Percentiles rank a stretch among this genome's conserved stretches.
phyloP scores from a whole-genome alignment of 2,797 vertebrate species.

The Pogonophryne albipinna region DNA sequence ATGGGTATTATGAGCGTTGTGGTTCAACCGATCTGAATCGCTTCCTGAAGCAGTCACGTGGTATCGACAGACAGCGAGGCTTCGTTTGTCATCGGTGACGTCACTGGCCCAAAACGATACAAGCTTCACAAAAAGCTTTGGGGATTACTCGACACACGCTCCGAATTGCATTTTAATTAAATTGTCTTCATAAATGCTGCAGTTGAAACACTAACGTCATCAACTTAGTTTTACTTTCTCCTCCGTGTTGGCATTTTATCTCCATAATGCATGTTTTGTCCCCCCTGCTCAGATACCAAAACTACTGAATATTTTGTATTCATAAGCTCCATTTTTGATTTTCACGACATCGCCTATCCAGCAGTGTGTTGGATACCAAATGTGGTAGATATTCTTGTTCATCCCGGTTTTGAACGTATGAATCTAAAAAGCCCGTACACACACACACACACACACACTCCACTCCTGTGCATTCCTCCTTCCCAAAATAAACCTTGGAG shows the following conservation, averaged over 20 bases:
- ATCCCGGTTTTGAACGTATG: conserved; percentile 33
- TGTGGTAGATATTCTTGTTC: conserved; percentile 31
- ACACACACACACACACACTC: background rate
- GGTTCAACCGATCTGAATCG: no score
- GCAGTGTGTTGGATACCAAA: background rate
- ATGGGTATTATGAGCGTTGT: no score
- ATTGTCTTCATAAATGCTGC: background rate
- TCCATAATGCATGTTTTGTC: background rate
- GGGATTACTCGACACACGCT: no score
- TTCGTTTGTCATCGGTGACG: no score
- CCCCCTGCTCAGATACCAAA: background rate
- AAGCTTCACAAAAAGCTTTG: no score
- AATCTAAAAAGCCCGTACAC: conserved; percentile 21
- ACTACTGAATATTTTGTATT: background rate
- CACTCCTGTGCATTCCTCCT: conserved; percentile 36
- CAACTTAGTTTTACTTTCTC: background rate
- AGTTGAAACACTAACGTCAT: background rate
- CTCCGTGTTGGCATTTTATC: background rate
- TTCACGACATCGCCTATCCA: background rate
- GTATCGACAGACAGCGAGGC: no score
- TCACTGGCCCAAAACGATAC: no score
- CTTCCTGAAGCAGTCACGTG: no score
- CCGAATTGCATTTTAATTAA: background rate
- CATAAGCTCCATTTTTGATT: background rate
- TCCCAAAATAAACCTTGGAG: conserved; percentile 74